phyloP scores from a whole-genome alignment of 2,888 invertebrate species.

The Dyspetes luteomarginatus region DNA sequence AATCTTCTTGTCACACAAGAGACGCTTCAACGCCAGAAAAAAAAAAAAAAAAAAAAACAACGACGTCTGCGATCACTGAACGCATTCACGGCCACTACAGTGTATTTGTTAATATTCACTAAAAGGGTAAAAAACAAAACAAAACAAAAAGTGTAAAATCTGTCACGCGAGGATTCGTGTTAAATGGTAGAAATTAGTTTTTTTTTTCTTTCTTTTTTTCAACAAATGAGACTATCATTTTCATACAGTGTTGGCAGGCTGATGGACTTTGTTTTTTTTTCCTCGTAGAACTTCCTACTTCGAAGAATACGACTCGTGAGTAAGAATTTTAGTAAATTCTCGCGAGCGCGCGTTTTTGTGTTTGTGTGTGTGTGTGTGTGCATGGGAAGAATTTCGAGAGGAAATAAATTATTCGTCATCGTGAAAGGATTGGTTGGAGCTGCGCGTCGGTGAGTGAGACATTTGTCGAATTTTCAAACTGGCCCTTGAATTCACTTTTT shows the following conservation, averaged over 20 bases:
- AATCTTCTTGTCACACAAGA: slow-evolving; percentile 19
- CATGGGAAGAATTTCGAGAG: slow-evolving; percentile 9
- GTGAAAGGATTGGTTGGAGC: slow-evolving; percentile 50
- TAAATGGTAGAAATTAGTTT: slow-evolving; percentile 47
- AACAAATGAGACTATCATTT: slow-evolving; percentile 47
- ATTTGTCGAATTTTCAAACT: slow-evolving; percentile 67
- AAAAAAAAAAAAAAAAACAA: too few species aligned
- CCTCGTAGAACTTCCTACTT: slow-evolving; percentile 24
- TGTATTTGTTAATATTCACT: slow-evolving; percentile 52
- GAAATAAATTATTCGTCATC: slow-evolving; percentile 34
- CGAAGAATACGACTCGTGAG: slow-evolving; percentile 16
- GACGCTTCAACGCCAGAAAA: slow-evolving; percentile 27
- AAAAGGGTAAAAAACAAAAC: slow-evolving; percentile 27
- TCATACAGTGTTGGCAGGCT: slow-evolving; percentile 53
- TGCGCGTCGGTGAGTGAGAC: slow-evolving; percentile 71
- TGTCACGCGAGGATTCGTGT: slow-evolving; percentile 18
- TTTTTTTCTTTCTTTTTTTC: slow-evolving; percentile 37
- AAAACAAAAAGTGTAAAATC: too few species aligned
- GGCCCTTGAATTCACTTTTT: slow-evolving; percentile 6
- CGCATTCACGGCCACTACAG: slow-evolving; percentile 24
- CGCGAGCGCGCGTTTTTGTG: too few species aligned
- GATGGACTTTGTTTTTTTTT: slow-evolving; percentile 40
- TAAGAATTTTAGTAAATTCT: background rate
- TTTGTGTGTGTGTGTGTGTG: background rate
- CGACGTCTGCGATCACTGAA: slow-evolving; percentile 13